A percentile compares a stretch with the other conserved stretches of the same genome.
Evolutionary conservation across 2,888 invertebrate genomes (phyloP).

Genomic region (Lordiphosa andalusiaca): DNA sequence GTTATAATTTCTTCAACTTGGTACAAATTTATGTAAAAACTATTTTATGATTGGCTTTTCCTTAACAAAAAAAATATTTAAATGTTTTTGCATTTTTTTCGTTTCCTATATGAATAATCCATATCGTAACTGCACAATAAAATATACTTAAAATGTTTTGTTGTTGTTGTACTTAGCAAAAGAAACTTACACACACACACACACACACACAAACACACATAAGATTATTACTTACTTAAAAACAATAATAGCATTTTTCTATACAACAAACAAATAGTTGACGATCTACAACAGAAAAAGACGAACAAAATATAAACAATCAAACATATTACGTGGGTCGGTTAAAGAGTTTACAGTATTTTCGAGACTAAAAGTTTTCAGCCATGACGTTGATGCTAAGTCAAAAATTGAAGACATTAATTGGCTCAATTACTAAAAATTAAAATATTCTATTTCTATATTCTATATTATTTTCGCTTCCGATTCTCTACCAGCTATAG

Average conservation of each 20-base stretch:
- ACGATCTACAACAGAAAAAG: slow-evolving; percentile 1
- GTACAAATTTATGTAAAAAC: slow-evolving; percentile 28
- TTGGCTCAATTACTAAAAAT: no score
- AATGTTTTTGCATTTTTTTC: slow-evolving; percentile 15
- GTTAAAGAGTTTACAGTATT: no score
- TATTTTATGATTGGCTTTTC: slow-evolving; percentile 5
- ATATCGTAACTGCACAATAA: slow-evolving; percentile 59
- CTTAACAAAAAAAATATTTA: slow-evolving; percentile 2
- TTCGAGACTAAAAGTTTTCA: no score
- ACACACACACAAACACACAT: slow-evolving; percentile 28
- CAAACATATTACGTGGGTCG: no score
- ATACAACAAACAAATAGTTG: slow-evolving; percentile 24
- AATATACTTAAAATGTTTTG: slow-evolving; percentile 30
- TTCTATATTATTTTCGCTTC: no score
- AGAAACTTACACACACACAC: slow-evolving; percentile 12
- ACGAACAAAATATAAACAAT: no score
- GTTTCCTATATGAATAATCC: slow-evolving; percentile 49
- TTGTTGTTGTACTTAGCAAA: slow-evolving; percentile 55
- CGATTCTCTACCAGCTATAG: no score
- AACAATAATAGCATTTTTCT: slow-evolving; percentile 30
- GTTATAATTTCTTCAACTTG: slow-evolving; percentile 22
- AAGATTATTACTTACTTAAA: slow-evolving; percentile 17
- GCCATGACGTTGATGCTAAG: not conserved
- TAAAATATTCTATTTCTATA: no score
- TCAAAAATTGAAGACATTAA: no score